Percentiles rank a stretch among this genome's conserved stretches.
These are phyloP conservation scores for Poecile montanus DNA, from an alignment of 2,797 vertebrate species.

Conservation along the genomic window DNA sequence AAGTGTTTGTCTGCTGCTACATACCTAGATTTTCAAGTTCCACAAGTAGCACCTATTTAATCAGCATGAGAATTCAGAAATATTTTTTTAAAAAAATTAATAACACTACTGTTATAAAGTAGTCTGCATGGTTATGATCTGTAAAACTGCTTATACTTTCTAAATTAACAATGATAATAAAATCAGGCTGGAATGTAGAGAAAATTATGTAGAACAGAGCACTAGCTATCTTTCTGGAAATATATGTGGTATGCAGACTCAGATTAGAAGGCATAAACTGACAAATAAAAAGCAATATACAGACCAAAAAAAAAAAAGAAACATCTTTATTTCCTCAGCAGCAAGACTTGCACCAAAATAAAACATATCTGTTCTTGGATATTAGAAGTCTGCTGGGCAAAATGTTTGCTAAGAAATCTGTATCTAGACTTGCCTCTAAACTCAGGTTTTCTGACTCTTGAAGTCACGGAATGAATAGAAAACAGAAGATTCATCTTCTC, in stretches of 20 bases:
- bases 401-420: not conserved
- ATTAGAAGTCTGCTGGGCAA: not conserved
- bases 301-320: not conserved
- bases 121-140: not conserved
- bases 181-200: not conserved
- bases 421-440: constrained; percentile 6
- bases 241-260: not conserved
- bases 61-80: not conserved
- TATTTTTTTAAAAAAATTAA: not conserved
- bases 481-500: not conserved
- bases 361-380: not conserved
- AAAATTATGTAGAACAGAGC: not conserved
- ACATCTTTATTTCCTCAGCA: not conserved
- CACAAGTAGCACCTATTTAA: not conserved
- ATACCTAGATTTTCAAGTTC: not conserved
- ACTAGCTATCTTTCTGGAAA: not conserved
- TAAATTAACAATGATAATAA: not conserved
- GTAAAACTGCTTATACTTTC: not conserved
- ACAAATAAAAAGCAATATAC: not conserved
- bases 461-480: not conserved
- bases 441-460: not conserved
- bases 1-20: not conserved
- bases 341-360: not conserved
- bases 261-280: not conserved
- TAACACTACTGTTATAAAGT: not conserved